Percentiles rank a stretch among this genome's conserved stretches.
Conservation (phyloP, 1,140 invertebrate species). For the Cepaea nemoralis region DNA sequence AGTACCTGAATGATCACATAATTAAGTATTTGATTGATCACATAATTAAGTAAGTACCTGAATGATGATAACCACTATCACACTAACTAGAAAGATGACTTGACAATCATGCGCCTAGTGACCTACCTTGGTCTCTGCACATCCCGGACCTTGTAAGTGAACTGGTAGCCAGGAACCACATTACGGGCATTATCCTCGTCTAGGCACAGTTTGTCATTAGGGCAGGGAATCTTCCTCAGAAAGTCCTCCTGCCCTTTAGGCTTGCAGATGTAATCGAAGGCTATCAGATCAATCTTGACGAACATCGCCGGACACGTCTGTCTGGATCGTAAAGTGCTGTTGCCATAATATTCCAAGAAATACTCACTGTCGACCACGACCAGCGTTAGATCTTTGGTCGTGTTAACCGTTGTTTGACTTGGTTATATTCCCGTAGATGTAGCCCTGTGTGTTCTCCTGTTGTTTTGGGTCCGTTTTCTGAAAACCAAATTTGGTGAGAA, state of each 20-base stretch:
- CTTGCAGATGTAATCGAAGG: slow-evolving; percentile 87
- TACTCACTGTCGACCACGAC: slow-evolving; percentile 88
- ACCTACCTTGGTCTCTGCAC: slow-evolving; percentile 86
- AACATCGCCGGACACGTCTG: slow-evolving; percentile 88
- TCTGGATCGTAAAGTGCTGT: slow-evolving; percentile 76
- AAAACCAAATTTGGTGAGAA: slow-evolving; percentile 94
- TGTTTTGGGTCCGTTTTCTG: slow-evolving; percentile 92
- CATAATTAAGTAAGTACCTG: too few relatives aligned
- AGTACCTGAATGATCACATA: too few relatives aligned
- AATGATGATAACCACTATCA: too few relatives aligned
- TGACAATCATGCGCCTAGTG: neutral
- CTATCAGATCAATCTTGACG: slow-evolving; percentile 82
- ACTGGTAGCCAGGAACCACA: slow-evolving; percentile 89
- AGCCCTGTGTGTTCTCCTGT: slow-evolving; percentile 86
- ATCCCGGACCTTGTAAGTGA: slow-evolving; percentile 93
- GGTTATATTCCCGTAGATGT: slow-evolving; percentile 94
- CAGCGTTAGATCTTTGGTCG: slow-evolving; percentile 80
- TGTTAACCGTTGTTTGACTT: slow-evolving; percentile 67
- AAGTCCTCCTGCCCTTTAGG: slow-evolving; percentile 85
- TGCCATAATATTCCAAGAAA: slow-evolving; percentile 91
- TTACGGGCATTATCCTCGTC: slow-evolving; percentile 87
- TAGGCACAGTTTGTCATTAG: slow-evolving; percentile 81
- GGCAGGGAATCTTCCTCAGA: slow-evolving; percentile 89
- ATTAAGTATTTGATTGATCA: too few relatives aligned
- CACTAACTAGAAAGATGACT: too few relatives aligned